Base-by-base conservation (phyloP, 2,888 invertebrate genomes). In the Chirona hameri region DNA sequence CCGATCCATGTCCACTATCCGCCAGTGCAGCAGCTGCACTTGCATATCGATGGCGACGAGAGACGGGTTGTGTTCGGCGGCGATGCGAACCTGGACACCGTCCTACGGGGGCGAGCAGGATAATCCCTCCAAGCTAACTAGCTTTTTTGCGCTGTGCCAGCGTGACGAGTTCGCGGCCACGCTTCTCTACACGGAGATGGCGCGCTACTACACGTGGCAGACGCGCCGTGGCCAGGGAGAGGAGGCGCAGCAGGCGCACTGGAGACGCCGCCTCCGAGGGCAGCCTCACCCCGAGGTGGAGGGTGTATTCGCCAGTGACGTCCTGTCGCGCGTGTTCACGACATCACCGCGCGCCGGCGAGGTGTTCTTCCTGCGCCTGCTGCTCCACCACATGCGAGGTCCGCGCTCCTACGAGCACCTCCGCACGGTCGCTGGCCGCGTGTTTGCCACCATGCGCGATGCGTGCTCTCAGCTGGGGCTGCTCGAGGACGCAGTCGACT, bases 401-500 rank as follows among this genome's bases (percentile, higher is more conserved):
- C 48, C 48, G 48, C 48, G 12, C 48, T 48, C 82, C 72, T 27
- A 79, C 79, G 82, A 82, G 85, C 85, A 85, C 85, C 86, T 86
- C 85, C 84, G 84, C 86, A 86, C 86, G 87, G 87, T 87, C 87
- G 87, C 87, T 87, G 87, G 87, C 86, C 86, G 86, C 86, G 85
- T 82, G 84, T 86, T 85, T 84, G 85, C 85, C 84, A 85, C 84
- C 84, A 84, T 85, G 85, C 86, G 86, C 85, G 83, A 82, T 83
- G 48, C 48, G 48, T 48, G 48, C 48, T 48, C 48, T 7, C 9
- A 48, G 12, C 48, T 48, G 48, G 48, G 48, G 48, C 48, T 48
- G 9, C 48, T 48, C 9, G 48, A 48, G 48, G 48, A 48, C 12
- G 48, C 9, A 7, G 7, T 48, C 9, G 9, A 48, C 48, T 48